Evolutionary conservation across 2,113 vertebrate species (phyloP).

Genomic region (Ammodytes marinus): DNA sequence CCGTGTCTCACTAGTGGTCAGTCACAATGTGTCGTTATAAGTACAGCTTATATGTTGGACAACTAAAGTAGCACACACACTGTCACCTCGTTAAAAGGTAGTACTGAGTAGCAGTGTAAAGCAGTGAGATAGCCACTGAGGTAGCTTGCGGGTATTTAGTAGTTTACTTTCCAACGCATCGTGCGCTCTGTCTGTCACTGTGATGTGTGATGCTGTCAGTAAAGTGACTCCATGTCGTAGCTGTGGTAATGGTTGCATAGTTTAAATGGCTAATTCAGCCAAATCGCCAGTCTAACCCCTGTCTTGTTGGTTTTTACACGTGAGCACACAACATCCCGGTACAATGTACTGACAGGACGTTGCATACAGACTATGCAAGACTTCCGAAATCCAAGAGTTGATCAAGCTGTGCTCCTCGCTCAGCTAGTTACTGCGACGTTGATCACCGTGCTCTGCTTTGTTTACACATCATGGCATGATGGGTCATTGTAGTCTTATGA

Average conservation of each 20-base stretch:
- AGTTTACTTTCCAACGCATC: slow-evolving; percentile 27
- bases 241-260: neutral
- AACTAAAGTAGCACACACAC: neutral
- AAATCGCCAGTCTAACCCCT: neutral
- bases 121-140: neutral
- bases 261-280: neutral
- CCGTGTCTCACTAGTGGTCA: slow-evolving; percentile 16
- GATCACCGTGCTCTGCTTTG: neutral
- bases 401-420: neutral
- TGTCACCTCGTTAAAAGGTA: neutral
- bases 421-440: neutral
- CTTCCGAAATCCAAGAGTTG: too few relatives aligned
- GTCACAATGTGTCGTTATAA: slow-evolving; percentile 5
- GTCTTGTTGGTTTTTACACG: neutral
- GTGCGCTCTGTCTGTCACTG: slow-evolving; percentile 40
- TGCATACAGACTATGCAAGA: slow-evolving; percentile 1
- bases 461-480: neutral
- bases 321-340: neutral
- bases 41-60: rapidly evolving
- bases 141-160: slow-evolving; percentile 28
- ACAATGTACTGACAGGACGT: neutral
- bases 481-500: neutral
- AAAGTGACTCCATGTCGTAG: neutral
- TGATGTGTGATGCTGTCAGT: neutral
- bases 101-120: neutral